Percentiles rank a stretch among this genome's conserved stretches.
Conservation (phyloP, 2,113 vertebrate species). For the Scophthalmus maximus region DNA sequence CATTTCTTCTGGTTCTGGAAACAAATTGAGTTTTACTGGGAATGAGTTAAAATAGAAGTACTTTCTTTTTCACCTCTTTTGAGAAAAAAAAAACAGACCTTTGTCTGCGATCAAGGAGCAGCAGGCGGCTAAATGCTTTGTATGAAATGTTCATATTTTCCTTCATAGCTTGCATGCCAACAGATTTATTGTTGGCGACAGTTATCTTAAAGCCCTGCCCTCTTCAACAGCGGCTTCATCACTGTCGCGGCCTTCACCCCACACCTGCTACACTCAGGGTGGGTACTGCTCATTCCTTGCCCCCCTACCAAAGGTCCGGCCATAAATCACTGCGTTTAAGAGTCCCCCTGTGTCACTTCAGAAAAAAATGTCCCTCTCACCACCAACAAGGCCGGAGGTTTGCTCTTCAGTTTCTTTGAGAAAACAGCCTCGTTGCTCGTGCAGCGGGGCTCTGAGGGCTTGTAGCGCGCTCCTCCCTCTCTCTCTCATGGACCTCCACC, state of each 20-base stretch:
- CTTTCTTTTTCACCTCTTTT: too few relatives aligned
- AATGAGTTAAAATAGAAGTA: neutral
- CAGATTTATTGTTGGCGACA: neutral
- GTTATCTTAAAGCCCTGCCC: neutral
- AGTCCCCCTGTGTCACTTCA: conserved; percentile 56
- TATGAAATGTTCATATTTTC: neutral
- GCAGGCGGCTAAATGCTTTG: too few relatives aligned
- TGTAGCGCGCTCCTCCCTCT: conserved; percentile 13
- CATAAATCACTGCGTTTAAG: conserved; percentile 67
- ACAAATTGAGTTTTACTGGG: too few relatives aligned
- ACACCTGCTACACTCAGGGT: conserved; percentile 62
- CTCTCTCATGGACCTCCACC: conserved; percentile 29
- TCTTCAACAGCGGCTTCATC: conserved; percentile 20
- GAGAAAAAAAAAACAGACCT: too few relatives aligned
- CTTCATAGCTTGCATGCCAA: neutral
- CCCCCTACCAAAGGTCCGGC: conserved; percentile 18
- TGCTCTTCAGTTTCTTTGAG: conserved; percentile 69
- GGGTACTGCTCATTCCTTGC: conserved; percentile 21
- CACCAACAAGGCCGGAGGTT: conserved; percentile 53
- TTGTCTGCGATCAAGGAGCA: neutral
- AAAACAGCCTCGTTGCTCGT: conserved; percentile 50
- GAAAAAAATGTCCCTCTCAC: conserved; percentile 47
- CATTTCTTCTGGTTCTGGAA: too few relatives aligned
- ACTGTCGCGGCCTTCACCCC: conserved; percentile 36
- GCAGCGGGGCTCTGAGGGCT: conserved; percentile 42